phyloP scores from a whole-genome alignment of 2,888 invertebrate species.

The Harpalus rubripes region DNA sequence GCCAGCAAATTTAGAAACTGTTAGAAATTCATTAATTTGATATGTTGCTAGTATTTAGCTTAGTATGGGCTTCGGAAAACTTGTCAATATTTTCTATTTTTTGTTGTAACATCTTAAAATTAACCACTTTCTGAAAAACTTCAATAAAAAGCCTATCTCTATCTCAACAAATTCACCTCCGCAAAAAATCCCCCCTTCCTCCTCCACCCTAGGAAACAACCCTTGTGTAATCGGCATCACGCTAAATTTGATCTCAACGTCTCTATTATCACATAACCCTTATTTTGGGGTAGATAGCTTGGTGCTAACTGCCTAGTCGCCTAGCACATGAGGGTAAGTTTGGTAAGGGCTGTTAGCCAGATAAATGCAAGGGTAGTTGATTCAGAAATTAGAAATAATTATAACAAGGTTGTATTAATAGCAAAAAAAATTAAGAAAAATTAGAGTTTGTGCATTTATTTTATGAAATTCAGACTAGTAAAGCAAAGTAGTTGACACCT shows the following conservation, averaged over 20 bases:
- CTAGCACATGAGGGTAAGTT: conserved; percentile 9
- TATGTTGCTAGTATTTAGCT: too few relatives aligned
- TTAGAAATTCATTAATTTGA: too few relatives aligned
- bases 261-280: conserved; percentile 74
- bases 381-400: conserved; percentile 1
- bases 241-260: conserved; percentile 75
- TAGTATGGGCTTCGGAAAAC: too few relatives aligned
- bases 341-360: neutral
- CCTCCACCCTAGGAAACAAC: conserved; percentile 71
- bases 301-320: conserved; percentile 71
- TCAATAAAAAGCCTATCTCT: neutral
- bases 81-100: neutral
- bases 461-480: too few relatives aligned
- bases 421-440: neutral
- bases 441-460: too few relatives aligned
- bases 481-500: too few relatives aligned
- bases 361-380: neutral
- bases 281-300: conserved; percentile 72
- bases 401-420: neutral
- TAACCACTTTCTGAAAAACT: neutral
- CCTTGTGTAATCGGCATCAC: conserved; percentile 73
- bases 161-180: conserved; percentile 34
- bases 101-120: neutral
- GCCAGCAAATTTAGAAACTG: too few relatives aligned
- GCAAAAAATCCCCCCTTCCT: conserved; percentile 60